phyloP scores from a whole-genome alignment of 2,113 vertebrate genomes.

The Larimichthys polyactis region DNA sequence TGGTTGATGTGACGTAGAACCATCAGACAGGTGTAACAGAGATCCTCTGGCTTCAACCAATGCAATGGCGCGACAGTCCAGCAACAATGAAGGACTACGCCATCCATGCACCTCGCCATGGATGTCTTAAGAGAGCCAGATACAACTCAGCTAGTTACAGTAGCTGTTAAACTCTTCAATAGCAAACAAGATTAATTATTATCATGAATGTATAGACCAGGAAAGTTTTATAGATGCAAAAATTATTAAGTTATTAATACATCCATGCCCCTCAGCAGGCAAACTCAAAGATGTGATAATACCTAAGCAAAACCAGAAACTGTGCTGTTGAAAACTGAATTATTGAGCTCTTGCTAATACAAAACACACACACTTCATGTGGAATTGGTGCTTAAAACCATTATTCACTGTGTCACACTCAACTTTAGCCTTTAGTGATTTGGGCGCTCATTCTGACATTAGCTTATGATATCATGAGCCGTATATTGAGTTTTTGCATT shows the following conservation, averaged over 20 bases:
- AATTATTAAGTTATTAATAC: neutral
- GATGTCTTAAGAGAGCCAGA: neutral
- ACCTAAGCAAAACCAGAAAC: no score
- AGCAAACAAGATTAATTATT: neutral
- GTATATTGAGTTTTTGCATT: neutral
- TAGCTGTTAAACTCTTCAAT: neutral
- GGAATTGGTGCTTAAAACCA: no score
- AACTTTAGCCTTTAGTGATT: no score
- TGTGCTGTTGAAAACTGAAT: no score
- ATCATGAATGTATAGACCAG: neutral
- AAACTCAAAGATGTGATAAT: neutral
- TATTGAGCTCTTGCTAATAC: no score
- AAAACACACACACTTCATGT: no score
- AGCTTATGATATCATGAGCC: neutral
- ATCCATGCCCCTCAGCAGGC: neutral
- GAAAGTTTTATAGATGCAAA: neutral
- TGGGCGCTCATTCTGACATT: no score
- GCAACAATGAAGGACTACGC: neutral
- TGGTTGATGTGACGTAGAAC: constrained; percentile 9
- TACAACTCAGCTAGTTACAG: neutral
- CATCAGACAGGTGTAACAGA: neutral
- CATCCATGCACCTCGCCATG: neutral
- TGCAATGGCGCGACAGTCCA: no score
- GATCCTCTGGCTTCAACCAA: neutral
- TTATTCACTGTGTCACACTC: neutral